These are phyloP conservation scores for Argya squamiceps DNA, from an alignment of 2,797 vertebrate species.

Conservation along the genomic window DNA sequence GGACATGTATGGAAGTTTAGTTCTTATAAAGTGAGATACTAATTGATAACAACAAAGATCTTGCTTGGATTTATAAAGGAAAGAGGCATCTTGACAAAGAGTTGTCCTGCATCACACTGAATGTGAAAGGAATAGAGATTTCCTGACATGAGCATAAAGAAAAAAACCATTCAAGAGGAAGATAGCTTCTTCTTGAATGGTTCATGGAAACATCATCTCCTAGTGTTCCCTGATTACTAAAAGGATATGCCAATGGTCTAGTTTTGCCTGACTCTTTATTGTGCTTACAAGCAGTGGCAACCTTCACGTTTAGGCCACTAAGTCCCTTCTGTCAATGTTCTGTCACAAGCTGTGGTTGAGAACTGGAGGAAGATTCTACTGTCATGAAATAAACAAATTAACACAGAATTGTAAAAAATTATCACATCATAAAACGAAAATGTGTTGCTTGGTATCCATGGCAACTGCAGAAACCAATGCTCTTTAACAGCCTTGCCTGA, in stretches of 20 bases:
- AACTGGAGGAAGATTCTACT: neutral
- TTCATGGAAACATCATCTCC: neutral
- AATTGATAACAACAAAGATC: neutral
- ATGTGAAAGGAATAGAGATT: neutral
- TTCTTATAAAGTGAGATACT: neutral
- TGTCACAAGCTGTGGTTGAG: neutral
- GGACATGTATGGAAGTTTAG: neutral
- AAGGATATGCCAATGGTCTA: neutral
- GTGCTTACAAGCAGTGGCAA: neutral
- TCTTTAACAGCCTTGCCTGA: constrained; percentile 62
- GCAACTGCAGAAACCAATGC: constrained; percentile 52
- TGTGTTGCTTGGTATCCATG: constrained; percentile 43
- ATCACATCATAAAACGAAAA: constrained; percentile 19
- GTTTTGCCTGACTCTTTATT: neutral
- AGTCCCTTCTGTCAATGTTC: neutral
- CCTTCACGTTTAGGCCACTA: rapidly evolving
- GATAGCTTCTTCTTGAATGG: neutral
- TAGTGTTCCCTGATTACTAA: neutral
- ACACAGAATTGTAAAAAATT: constrained; percentile 26
- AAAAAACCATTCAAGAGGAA: neutral
- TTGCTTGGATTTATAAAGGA: neutral
- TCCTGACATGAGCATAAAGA: neutral
- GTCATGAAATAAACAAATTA: neutral
- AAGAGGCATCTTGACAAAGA: neutral
- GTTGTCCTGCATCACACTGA: neutral